Conservation (phyloP, 2,113 vertebrate genomes). For the Meles meles region DNA sequence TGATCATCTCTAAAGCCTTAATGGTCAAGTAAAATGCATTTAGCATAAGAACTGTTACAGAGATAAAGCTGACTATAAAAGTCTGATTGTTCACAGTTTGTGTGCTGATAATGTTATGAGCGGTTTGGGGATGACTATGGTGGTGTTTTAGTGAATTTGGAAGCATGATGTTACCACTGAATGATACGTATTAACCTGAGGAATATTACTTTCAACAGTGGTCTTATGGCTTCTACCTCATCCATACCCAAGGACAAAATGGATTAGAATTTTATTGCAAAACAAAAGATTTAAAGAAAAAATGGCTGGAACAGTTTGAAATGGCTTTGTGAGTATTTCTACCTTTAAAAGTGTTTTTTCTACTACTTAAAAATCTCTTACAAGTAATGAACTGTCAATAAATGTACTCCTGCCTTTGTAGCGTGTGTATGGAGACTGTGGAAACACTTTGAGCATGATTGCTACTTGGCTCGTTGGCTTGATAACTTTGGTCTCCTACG, state of each 20-base stretch:
- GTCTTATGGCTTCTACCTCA: constrained; percentile 99
- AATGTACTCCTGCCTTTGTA: not conserved
- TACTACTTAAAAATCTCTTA: not conserved
- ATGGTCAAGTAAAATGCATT: not conserved
- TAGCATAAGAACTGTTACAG: not conserved
- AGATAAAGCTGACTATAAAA: not conserved
- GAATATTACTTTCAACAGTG: constrained; percentile 85
- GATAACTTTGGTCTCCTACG: not conserved
- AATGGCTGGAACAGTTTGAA: constrained; percentile 98
- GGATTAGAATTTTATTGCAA: constrained; percentile 99
- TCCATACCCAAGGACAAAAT: constrained; percentile 95
- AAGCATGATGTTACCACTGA: not conserved
- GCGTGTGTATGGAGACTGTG: fast-evolving
- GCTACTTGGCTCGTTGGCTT: not conserved
- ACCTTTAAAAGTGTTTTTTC: not conserved
- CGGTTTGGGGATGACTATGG: not conserved
- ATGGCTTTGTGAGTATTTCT: constrained; percentile 97
- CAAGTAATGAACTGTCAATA: not conserved
- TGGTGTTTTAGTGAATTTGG: not conserved
- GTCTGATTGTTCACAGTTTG: not conserved
- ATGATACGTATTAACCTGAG: constrained; percentile 15
- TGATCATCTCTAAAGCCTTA: not conserved
- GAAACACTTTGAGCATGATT: not conserved
- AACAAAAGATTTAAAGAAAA: constrained; percentile 99
- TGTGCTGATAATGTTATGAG: not conserved